phyloP scores from a whole-genome alignment of 2,888 invertebrate species.

The Ophion costatus region DNA sequence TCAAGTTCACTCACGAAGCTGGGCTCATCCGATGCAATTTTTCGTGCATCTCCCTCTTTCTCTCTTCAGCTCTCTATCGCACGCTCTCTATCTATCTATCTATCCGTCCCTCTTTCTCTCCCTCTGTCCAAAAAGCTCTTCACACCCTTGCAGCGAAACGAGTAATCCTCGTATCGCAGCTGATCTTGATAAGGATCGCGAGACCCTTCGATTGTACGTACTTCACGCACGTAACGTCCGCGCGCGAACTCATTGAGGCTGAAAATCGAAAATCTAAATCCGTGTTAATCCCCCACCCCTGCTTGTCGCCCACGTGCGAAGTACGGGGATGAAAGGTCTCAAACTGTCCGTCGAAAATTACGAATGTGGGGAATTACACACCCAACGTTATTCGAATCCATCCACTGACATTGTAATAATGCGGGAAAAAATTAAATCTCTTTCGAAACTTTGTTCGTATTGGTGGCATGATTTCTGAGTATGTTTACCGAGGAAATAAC shows the following conservation, averaged over 20 bases:
- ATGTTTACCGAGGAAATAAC: background rate
- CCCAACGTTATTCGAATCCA: constrained; percentile 70
- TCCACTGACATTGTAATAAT: background rate
- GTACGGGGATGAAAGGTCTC: constrained; percentile 45
- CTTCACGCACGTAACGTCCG: constrained; percentile 7
- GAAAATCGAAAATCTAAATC: constrained; percentile 69
- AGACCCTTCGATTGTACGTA: constrained; percentile 43
- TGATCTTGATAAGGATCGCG: constrained; percentile 60
- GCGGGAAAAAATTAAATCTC: background rate
- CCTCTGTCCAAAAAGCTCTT: constrained; percentile 26
- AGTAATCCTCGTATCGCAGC: constrained; percentile 50
- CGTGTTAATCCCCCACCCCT: constrained; percentile 38
- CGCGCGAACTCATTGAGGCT: constrained; percentile 49
- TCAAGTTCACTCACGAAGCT: constrained; percentile 25
- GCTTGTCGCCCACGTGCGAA: constrained; percentile 18
- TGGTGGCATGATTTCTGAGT: too few species aligned
- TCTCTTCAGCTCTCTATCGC: background rate
- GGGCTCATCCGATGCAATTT: constrained; percentile 3
- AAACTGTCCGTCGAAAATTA: constrained; percentile 71
- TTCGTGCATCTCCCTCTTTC: constrained; percentile 13
- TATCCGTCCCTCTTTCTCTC: constrained; percentile 19
- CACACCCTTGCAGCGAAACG: constrained; percentile 29
- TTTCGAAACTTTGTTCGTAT: background rate
- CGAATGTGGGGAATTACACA: constrained; percentile 68
- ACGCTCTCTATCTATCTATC: background rate